Evolutionary conservation across 2,888 invertebrate genomes (phyloP).

Genomic region (Penaeus monodon): DNA sequence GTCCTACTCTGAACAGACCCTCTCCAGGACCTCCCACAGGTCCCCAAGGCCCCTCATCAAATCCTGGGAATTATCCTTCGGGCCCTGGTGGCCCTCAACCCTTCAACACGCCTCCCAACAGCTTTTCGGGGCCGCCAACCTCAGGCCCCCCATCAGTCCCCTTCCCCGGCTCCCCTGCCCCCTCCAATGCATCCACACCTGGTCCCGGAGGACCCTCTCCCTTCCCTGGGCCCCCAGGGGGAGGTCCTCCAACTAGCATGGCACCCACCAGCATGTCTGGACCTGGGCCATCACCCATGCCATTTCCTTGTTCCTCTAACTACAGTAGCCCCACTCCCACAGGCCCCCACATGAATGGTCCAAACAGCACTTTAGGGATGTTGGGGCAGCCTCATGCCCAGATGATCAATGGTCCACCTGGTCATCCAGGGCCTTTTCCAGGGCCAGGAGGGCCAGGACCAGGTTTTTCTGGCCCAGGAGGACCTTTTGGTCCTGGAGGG

Average conservation of each 20-base stretch:
- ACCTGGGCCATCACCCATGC: slow-evolving; percentile 62
- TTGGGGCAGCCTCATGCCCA: slow-evolving; percentile 55
- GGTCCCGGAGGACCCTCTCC: slow-evolving; percentile 65
- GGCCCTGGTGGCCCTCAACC: slow-evolving; percentile 63
- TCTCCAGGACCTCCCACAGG: slow-evolving; percentile 60
- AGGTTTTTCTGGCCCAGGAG: slow-evolving; percentile 62
- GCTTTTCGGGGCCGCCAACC: slow-evolving; percentile 65
- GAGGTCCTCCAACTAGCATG: slow-evolving; percentile 60
- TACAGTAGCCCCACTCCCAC: slow-evolving; percentile 64
- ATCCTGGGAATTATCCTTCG: slow-evolving; percentile 37
- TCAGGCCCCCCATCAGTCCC: slow-evolving; percentile 65
- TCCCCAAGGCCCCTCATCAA: slow-evolving; percentile 35
- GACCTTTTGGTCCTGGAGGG: slow-evolving; percentile 64
- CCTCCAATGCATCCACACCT: slow-evolving; percentile 65
- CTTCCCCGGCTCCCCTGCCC: slow-evolving; percentile 65
- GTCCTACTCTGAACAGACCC: slow-evolving; percentile 58
- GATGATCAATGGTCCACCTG: slow-evolving; percentile 64
- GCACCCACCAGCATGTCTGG: slow-evolving; percentile 58
- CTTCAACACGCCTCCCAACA: slow-evolving; percentile 65
- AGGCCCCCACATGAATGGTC: slow-evolving; percentile 65
- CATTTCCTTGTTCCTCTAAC: slow-evolving; percentile 64
- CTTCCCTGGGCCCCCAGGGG: slow-evolving; percentile 62
- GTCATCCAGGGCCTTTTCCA: slow-evolving; percentile 63
- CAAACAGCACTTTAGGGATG: slow-evolving; percentile 60
- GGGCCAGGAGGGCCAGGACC: slow-evolving; percentile 60